These are phyloP conservation scores for Maniola jurtina DNA, from an alignment of 1,140 invertebrate species.

Conservation along the genomic window DNA sequence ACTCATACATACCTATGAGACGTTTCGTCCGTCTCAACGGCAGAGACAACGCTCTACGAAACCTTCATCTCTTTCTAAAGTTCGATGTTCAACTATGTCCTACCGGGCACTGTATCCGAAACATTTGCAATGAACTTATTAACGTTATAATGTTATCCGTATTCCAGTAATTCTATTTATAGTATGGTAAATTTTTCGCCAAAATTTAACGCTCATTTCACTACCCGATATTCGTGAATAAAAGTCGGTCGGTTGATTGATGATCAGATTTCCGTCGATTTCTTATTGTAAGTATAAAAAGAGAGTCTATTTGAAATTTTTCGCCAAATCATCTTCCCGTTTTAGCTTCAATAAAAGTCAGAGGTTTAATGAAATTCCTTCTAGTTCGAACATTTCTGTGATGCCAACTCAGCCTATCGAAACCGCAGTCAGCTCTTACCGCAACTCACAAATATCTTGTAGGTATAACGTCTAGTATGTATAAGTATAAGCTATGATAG, in stretches of 20 bases:
- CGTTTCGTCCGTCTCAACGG: too few species aligned
- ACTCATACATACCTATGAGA: too few species aligned
- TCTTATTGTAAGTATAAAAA: not conserved
- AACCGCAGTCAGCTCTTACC: not conserved
- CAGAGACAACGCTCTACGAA: too few species aligned
- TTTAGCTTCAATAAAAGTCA: slow-evolving; percentile 16
- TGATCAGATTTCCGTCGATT: slow-evolving; percentile 20
- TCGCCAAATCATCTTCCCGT: slow-evolving; percentile 8
- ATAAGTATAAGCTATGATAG: too few species aligned
- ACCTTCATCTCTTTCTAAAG: too few species aligned
- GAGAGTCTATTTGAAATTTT: slow-evolving; percentile 14
- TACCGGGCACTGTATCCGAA: too few species aligned
- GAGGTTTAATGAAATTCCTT: slow-evolving; percentile 13
- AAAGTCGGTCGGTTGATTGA: slow-evolving; percentile 16
- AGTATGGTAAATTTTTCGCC: not conserved
- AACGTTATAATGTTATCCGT: too few species aligned
- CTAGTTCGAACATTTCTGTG: slow-evolving; percentile 18
- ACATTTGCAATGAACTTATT: too few species aligned
- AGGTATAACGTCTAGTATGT: not conserved
- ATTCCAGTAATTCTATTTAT: not conserved
- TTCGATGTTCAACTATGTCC: too few species aligned
- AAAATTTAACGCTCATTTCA: not conserved
- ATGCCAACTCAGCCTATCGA: slow-evolving; percentile 15
- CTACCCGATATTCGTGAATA: slow-evolving; percentile 2
- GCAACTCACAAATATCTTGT: not conserved